phyloP scores from a whole-genome alignment of 2,113 vertebrate species.

The Tiliqua scincoides region DNA sequence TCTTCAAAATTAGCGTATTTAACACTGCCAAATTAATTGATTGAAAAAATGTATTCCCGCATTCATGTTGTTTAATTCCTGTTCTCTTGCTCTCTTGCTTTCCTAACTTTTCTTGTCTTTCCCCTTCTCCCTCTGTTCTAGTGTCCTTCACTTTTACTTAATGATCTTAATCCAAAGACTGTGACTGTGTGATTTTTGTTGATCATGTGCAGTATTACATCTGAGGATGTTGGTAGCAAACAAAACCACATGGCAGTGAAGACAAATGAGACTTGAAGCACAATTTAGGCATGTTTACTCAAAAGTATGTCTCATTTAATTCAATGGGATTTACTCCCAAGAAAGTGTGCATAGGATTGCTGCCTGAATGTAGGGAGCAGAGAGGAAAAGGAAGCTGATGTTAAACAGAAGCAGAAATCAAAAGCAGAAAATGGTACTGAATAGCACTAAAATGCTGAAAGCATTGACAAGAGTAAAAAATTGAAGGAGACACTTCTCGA shows the following conservation, averaged over 20 bases:
- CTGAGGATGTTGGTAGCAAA: not conserved
- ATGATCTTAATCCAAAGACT: not conserved
- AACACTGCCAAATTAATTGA: not conserved
- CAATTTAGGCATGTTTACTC: too few relatives aligned
- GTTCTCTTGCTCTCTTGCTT: not conserved
- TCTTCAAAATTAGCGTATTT: not conserved
- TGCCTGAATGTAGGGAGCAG: too few relatives aligned
- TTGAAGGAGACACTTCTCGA: not conserved
- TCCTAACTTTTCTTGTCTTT: not conserved
- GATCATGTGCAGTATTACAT: not conserved
- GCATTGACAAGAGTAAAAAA: not conserved
- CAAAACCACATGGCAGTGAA: too few relatives aligned
- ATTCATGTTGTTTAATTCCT: not conserved
- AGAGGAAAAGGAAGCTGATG: not conserved
- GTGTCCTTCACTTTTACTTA: not conserved
- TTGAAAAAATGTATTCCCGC: not conserved
- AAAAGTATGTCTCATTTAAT: too few relatives aligned
- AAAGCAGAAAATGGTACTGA: not conserved
- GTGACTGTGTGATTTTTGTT: not conserved
- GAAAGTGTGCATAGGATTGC: too few relatives aligned
- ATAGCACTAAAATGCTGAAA: not conserved
- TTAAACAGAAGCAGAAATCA: not conserved
- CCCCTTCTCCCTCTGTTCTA: not conserved
- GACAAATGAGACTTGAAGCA: too few relatives aligned
- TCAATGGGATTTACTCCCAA: too few relatives aligned